Conservation (phyloP, 1,140 invertebrate genomes). For the Bombus waltoni region DNA sequence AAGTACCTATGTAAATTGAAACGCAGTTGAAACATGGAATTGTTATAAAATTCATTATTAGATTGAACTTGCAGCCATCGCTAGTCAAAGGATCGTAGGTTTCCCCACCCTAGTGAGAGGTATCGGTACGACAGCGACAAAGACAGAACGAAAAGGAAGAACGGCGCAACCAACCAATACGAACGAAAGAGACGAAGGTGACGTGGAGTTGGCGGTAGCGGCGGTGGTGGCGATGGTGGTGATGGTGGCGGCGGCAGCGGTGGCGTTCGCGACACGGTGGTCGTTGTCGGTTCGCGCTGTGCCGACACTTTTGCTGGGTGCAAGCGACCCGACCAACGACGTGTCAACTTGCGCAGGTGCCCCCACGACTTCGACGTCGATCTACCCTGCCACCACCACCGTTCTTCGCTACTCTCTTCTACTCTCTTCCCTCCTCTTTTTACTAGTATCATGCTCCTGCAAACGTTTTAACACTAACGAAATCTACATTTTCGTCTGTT, state of each 20-base stretch:
- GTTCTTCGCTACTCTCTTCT: not conserved
- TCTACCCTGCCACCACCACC: not conserved
- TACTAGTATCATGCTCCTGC: not conserved
- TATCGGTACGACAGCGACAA: constrained; percentile 37
- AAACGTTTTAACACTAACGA: not conserved
- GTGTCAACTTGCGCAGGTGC: constrained; percentile 60
- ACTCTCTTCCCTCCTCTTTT: not conserved
- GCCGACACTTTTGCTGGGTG: constrained; percentile 75
- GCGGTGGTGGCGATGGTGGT: constrained; percentile 58
- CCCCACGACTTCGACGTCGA: constrained; percentile 49
- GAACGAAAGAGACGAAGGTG: constrained; percentile 58
- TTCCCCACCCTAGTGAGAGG: constrained; percentile 12
- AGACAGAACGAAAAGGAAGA: constrained; percentile 53
- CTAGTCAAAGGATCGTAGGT: constrained; percentile 44
- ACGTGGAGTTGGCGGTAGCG: constrained; percentile 42
- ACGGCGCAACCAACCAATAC: constrained; percentile 50
- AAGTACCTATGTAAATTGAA: too few relatives aligned
- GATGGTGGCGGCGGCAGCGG: constrained; percentile 56
- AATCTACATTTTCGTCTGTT: constrained; percentile 4
- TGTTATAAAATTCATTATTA: not conserved
- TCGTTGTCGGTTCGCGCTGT: constrained; percentile 76
- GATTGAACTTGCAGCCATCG: constrained; percentile 1
- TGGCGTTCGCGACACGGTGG: constrained; percentile 73
- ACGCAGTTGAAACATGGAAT: not conserved
- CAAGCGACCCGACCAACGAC: constrained; percentile 74